A percentile compares a stretch with the other conserved stretches of the same genome.
These are phyloP conservation scores for Chrysaora quinquecirrha DNA, from an alignment of 30 jellyfish, hydroid and myxozoan species.

Conservation along the genomic window DNA sequence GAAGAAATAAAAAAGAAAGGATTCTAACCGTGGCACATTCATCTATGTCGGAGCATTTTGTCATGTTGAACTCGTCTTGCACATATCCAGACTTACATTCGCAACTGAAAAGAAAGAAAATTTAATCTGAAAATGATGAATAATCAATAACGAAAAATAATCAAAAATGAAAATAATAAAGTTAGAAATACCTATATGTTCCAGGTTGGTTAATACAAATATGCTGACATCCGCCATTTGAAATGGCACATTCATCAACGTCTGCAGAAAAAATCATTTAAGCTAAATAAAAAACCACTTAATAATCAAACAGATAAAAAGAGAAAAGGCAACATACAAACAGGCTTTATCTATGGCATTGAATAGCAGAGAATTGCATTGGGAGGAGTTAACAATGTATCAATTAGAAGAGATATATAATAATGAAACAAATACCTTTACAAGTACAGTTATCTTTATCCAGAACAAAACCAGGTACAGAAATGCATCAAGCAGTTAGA, in stretches of 20 bases:
- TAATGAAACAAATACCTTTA: slow-evolving; percentile 25
- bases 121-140: neutral
- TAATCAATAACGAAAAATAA: neutral
- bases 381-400: neutral
- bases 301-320: no score
- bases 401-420: neutral
- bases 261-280: slow-evolving; percentile 8
- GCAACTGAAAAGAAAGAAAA: slow-evolving; percentile 13
- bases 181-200: slow-evolving; percentile 15
- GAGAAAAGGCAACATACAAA: neutral
- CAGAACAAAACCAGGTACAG: slow-evolving; percentile 52
- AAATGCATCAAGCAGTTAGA: no score
- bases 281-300: neutral
- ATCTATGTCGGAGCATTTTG: slow-evolving; percentile 21
- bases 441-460: slow-evolving; percentile 34
- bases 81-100: slow-evolving; percentile 7
- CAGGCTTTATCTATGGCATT: neutral
- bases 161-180: neutral
- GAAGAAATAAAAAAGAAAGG: neutral
- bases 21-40: slow-evolving; percentile 23
- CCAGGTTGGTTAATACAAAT: slow-evolving; percentile 53
- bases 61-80: neutral
- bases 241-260: slow-evolving; percentile 52
- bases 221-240: slow-evolving; percentile 60
- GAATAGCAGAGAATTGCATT: neutral